Conservation (phyloP, 2,113 vertebrate genomes). For the Lethenteron camtschaticum region DNA sequence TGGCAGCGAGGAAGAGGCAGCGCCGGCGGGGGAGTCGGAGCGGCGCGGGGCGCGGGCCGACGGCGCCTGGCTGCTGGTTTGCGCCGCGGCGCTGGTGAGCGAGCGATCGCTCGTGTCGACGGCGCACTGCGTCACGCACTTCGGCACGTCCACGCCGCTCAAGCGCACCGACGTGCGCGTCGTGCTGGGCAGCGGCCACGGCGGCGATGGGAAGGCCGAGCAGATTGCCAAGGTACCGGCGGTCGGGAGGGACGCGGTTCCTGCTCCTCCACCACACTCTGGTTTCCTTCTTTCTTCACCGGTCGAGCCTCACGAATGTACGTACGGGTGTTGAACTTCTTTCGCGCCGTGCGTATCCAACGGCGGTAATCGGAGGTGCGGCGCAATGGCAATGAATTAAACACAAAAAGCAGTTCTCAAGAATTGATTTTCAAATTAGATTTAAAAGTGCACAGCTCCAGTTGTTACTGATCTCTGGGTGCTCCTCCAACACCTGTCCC, state of each 20-base stretch:
- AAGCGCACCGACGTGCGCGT: conserved; percentile 53
- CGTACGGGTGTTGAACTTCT: conserved; percentile 5
- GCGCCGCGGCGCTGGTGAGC: conserved; percentile 74
- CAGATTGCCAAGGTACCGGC: conserved; percentile 53
- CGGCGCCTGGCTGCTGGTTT: conserved; percentile 62
- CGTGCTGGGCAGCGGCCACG: conserved; percentile 63
- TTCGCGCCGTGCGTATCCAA: not conserved
- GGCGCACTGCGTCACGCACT: conserved; percentile 71
- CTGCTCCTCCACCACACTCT: not conserved
- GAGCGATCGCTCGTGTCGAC: conserved; percentile 68
- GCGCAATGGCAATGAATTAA: too few relatives aligned
- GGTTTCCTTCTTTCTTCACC: not conserved
- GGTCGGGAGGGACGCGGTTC: conserved; percentile 27
- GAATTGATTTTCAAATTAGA: too few relatives aligned
- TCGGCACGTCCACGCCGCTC: conserved; percentile 51
- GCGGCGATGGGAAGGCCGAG: conserved; percentile 43
- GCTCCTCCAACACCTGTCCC: too few relatives aligned
- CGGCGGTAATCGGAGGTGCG: too few relatives aligned
- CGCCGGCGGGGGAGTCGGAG: conserved; percentile 8
- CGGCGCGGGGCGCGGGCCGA: conserved; percentile 23
- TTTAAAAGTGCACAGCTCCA: too few relatives aligned
- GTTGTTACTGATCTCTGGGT: too few relatives aligned
- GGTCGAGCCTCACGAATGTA: not conserved
- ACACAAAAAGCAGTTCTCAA: too few relatives aligned
- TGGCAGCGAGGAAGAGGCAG: too few relatives aligned